Base-by-base conservation (phyloP, 2,888 invertebrate species). In the Drosophila cracens region DNA sequence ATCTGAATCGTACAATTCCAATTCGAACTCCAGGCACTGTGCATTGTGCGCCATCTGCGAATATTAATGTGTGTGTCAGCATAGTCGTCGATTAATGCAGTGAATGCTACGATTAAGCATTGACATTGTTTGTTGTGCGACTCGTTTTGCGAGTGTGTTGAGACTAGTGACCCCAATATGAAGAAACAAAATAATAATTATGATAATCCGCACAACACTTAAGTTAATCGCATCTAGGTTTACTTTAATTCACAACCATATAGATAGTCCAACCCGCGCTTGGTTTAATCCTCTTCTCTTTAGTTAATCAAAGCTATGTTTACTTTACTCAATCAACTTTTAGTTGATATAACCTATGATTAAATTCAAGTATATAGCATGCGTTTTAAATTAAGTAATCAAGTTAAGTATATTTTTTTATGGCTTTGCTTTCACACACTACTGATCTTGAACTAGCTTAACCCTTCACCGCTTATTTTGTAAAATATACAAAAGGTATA, bases 41-140 rank as follows among this genome's bases (percentile, higher is more conserved):
- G 25, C 16, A 53, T 7, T 52, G n/a, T 16, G 31, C 31, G 34
- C 68, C 38, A 66, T 21, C 31, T 34, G 21, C 25, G 49, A 18
- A 46, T 58, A 56, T 25, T 48, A 48, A 63, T 57, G 56, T 34
- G 52, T 48, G n/a, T n/a, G 29, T 0, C 8, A 27, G 38, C 27
- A 57, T 38, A 59, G 48, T 56, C 38, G 7, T 38, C 48, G n/a
- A 21, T 40, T 13, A 29, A 40, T 7, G 29, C n/a, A 57, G 13
- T 21, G n/a, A n/a, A 43, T 43, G 25, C 3, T 10, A 21, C 51
- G 53, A 53, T 25, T 33, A 21, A 38, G 43, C 31, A 31, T 31
- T 8, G 29, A 29, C 21, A 38, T 29, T n/a, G 8, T 56, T 29
- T 13, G n/a, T n/a, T 38, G 7, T 16, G 38, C n/a, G 34, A 53